Evolutionary conservation across 2,113 vertebrate species (phyloP).

Genomic region (mouse (Mus musculus)): DNA sequence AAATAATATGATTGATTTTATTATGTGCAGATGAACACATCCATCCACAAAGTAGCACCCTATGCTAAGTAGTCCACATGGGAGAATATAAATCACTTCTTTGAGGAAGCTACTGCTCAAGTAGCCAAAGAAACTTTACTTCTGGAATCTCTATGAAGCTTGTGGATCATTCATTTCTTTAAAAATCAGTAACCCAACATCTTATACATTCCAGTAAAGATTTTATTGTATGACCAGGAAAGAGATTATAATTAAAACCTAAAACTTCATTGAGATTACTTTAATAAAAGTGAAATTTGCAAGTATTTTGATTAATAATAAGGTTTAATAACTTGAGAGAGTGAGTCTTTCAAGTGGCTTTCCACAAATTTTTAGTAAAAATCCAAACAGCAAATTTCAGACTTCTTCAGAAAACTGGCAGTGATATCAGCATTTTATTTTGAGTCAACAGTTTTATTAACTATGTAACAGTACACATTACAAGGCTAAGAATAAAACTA

Average conservation of each 20-base stretch:
- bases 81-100: conserved; percentile 23
- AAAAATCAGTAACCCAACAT: conserved; percentile 20
- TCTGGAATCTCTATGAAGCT: neutral
- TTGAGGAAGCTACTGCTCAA: neutral
- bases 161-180: neutral
- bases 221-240: neutral
- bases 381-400: conserved; percentile 18
- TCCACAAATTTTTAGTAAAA: neutral
- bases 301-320: conserved; percentile 25
- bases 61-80: conserved; percentile 20
- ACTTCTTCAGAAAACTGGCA: neutral
- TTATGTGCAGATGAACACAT: conserved; percentile 41
- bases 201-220: neutral
- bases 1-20: conserved; percentile 47
- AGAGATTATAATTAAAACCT: neutral
- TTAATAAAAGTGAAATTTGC: neutral
- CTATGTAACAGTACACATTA: neutral
- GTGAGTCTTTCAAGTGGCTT: neutral
- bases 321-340: neutral
- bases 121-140: conserved; percentile 22
- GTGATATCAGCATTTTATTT: neutral
- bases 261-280: conserved; percentile 5
- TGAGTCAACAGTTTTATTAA: neutral
- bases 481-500: neutral
- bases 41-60: neutral